Evolutionary conservation across 1,140 invertebrate genomes (phyloP).

Genomic region (Bombyx mori): DNA sequence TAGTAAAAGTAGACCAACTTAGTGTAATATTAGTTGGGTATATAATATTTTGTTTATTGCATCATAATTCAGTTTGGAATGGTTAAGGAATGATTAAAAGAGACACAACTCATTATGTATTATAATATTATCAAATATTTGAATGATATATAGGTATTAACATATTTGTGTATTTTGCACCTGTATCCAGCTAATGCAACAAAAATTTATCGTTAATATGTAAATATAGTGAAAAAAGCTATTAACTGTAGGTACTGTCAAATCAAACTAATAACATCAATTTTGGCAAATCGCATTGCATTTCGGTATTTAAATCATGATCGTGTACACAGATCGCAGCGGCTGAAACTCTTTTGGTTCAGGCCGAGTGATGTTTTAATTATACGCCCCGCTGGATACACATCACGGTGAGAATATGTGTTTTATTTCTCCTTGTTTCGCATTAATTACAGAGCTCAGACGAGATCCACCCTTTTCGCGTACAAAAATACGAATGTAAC

Average conservation of each 20-base stretch:
- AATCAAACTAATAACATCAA: background rate
- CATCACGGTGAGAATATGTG: constrained; percentile 21
- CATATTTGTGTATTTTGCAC: too few species aligned
- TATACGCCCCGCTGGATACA: constrained; percentile 22
- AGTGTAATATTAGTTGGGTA: too few species aligned
- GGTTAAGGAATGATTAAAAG: too few species aligned
- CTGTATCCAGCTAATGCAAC: too few species aligned
- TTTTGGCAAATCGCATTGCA: background rate
- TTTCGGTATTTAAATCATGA: background rate
- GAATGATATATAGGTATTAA: too few species aligned
- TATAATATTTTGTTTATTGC: too few species aligned
- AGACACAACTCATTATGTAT: too few species aligned
- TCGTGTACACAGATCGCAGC: background rate
- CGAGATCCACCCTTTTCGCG: constrained; percentile 18
- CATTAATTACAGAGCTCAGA: constrained; percentile 31
- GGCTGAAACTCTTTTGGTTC: constrained; percentile 15
- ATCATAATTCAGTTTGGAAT: too few species aligned
- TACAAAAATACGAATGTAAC: constrained; percentile 15
- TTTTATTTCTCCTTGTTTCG: constrained; percentile 34
- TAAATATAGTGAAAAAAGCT: background rate
- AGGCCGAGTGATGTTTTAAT: constrained; percentile 31
- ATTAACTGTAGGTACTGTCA: background rate
- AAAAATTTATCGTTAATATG: background rate
- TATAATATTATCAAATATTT: too few species aligned
- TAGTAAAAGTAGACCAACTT: too few species aligned